Percentiles rank a stretch among this genome's conserved stretches.
Conservation (phyloP, 1,140 invertebrate genomes). For the Ooceraea biroi region DNA sequence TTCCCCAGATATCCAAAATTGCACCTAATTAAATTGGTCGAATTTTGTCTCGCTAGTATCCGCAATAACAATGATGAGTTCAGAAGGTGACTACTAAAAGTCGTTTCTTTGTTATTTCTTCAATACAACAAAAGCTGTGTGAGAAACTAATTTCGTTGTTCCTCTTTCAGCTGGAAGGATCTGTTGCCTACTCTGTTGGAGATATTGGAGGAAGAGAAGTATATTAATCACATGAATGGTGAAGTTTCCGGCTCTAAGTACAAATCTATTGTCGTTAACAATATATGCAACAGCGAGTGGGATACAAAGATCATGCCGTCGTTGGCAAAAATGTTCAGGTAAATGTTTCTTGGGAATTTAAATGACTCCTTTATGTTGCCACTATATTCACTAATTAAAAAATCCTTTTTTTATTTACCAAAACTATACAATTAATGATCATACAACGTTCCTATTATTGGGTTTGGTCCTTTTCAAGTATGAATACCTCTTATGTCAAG, state of each 20-base stretch:
- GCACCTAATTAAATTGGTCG: conserved; percentile 78
- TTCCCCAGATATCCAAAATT: conserved; percentile 76
- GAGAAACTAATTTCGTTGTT: background rate
- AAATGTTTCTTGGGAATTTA: conserved; percentile 52
- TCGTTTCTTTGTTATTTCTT: background rate
- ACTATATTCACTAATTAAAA: too few relatives aligned
- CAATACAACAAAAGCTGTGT: background rate
- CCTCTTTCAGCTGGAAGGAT: conserved; percentile 86
- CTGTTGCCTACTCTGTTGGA: conserved; percentile 84
- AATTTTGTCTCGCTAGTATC: conserved; percentile 80
- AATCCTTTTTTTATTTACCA: too few relatives aligned
- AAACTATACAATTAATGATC: too few relatives aligned
- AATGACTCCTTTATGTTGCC: too few relatives aligned
- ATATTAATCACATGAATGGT: conserved; percentile 79
- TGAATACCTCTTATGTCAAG: too few relatives aligned
- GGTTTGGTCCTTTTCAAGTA: too few relatives aligned
- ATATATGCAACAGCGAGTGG: conserved; percentile 83
- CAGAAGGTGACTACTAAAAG: conserved; percentile 73
- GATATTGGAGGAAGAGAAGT: conserved; percentile 84
- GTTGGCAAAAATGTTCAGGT: conserved; percentile 86
- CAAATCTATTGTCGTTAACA: conserved; percentile 83
- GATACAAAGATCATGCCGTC: conserved; percentile 80
- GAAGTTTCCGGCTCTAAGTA: conserved; percentile 84
- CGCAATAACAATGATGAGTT: conserved; percentile 77
- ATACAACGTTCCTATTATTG: too few relatives aligned